Conservation (phyloP, 1,140 invertebrate genomes). For the Caerostris extrusa region DNA sequence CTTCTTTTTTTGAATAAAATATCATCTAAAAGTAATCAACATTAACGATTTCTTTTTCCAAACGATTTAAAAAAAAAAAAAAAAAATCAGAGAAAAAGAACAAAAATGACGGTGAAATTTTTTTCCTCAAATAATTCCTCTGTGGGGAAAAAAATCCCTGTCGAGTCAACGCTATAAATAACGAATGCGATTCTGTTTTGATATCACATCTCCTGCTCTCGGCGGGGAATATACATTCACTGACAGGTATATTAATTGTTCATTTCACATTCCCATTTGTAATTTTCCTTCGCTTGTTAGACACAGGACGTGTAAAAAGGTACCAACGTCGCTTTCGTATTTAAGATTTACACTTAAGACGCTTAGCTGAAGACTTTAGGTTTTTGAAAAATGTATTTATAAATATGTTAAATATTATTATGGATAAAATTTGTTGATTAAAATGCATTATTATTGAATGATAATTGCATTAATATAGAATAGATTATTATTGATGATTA, state of each 20-base stretch:
- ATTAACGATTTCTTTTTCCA: too few relatives aligned
- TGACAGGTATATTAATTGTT: constrained; percentile 76
- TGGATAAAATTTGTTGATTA: too few relatives aligned
- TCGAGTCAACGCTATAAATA: background rate
- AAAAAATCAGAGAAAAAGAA: too few relatives aligned
- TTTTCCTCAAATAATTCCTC: background rate
- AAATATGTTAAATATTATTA: too few relatives aligned
- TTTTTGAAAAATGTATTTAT: too few relatives aligned
- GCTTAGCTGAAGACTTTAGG: too few relatives aligned
- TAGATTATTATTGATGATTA: too few relatives aligned
- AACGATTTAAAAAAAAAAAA: too few relatives aligned
- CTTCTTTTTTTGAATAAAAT: too few relatives aligned
- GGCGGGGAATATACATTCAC: constrained; percentile 65
- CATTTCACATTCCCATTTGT: constrained; percentile 74
- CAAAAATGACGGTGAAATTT: background rate
- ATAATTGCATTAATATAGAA: too few relatives aligned
- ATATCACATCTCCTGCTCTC: constrained; percentile 48
- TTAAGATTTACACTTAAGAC: background rate
- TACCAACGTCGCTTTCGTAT: background rate
- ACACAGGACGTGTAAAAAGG: constrained; percentile 2
- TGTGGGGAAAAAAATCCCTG: background rate
- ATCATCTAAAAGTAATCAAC: too few relatives aligned
- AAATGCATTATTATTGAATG: too few relatives aligned
- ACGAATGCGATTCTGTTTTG: constrained; percentile 58
- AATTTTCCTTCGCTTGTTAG: constrained; percentile 11